Conservation (phyloP, 2,797 vertebrate species). For the Sylvilagus floridanus region DNA sequence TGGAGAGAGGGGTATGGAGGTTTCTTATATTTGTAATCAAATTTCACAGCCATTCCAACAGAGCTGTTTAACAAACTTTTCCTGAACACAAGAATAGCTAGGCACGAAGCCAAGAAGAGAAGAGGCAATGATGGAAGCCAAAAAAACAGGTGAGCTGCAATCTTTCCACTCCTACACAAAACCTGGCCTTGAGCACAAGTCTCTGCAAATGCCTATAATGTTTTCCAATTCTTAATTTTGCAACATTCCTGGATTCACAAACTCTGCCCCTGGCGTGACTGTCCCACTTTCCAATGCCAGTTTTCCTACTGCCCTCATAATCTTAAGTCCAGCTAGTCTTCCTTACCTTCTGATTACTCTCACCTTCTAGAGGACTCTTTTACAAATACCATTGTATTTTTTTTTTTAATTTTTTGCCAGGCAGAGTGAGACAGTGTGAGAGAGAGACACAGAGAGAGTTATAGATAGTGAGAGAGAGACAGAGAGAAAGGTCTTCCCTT, state of each 20-base stretch:
- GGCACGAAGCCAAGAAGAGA: conserved; percentile 75
- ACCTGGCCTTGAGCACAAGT: conserved; percentile 65
- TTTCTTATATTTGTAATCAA: conserved; percentile 70
- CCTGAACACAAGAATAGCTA: conserved; percentile 71
- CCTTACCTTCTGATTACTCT: conserved; percentile 15
- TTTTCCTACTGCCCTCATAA: conserved; percentile 54
- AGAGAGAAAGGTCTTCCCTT: no score
- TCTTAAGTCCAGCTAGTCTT: conserved; percentile 24
- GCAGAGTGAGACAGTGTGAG: no score
- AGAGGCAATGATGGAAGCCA: conserved; percentile 70
- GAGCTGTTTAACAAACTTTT: conserved; percentile 77
- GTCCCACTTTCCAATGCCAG: conserved; percentile 33
- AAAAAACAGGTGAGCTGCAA: conserved; percentile 79
- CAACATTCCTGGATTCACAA: conserved; percentile 33
- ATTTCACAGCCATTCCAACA: conserved; percentile 76
- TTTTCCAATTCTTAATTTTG: conserved; percentile 69
- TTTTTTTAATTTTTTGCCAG: neutral
- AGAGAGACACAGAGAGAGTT: no score
- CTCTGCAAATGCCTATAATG: conserved; percentile 43
- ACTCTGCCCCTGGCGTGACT: neutral
- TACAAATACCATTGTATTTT: neutral
- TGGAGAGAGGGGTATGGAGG: conserved; percentile 1
- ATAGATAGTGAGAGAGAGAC: no score
- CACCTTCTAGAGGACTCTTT: conserved; percentile 9
- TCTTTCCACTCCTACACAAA: conserved; percentile 78